A percentile compares a stretch with the other conserved stretches of the same genome.
phyloP scores from a whole-genome alignment of 2,797 vertebrate genomes.

The Cirrhinus mrigala region DNA sequence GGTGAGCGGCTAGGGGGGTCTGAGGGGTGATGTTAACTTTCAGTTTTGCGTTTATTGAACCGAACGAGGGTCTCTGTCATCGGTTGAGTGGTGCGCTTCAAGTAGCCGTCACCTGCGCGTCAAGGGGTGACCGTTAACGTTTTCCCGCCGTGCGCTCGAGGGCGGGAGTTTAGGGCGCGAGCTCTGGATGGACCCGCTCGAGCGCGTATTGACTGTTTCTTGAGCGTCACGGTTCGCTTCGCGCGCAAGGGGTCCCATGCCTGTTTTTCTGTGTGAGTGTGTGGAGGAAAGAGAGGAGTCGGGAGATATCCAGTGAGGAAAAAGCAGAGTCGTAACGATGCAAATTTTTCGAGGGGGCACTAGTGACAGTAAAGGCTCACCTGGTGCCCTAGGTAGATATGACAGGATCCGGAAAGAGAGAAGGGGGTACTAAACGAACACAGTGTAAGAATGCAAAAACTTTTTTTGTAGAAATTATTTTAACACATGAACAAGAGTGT shows the following conservation, averaged over 20 bases:
- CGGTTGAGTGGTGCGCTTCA: constrained; percentile 30
- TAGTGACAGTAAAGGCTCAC: background rate
- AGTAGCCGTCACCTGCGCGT: constrained; percentile 33
- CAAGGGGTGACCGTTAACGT: constrained; percentile 31
- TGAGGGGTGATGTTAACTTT: constrained; percentile 53
- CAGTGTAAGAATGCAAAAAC: background rate
- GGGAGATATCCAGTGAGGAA: background rate
- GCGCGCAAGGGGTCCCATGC: constrained; percentile 31
- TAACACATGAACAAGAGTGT: background rate
- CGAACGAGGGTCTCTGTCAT: background rate
- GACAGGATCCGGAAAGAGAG: background rate
- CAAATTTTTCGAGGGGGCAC: background rate
- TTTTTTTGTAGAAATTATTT: background rate
- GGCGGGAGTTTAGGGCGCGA: constrained; percentile 19
- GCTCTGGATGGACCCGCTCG: constrained; percentile 20
- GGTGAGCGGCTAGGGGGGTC: constrained; percentile 74
- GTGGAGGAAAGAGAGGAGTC: background rate
- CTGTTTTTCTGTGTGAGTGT: background rate
- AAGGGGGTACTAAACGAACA: background rate
- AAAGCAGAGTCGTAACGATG: background rate
- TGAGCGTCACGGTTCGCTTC: constrained; percentile 43
- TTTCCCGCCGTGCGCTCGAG: constrained; percentile 19
- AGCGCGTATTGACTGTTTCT: constrained; percentile 30
- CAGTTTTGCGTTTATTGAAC: constrained; percentile 1
- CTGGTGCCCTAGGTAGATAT: background rate